phyloP scores from a whole-genome alignment of 1,140 invertebrate genomes.

The Homalodisca vitripennis region DNA sequence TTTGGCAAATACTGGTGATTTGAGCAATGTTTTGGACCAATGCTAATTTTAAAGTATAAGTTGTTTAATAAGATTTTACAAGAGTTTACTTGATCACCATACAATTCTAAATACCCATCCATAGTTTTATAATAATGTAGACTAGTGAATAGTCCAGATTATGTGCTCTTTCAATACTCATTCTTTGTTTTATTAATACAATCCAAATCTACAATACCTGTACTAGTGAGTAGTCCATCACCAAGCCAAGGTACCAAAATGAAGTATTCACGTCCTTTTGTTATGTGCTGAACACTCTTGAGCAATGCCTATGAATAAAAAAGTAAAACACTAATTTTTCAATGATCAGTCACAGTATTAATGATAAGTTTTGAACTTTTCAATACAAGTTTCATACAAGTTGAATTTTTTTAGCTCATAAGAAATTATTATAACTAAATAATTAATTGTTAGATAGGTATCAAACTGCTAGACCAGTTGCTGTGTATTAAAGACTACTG shows the following conservation, averaged over 20 bases:
- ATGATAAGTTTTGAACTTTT: no score
- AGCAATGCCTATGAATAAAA: background rate
- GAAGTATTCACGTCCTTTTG: slow-evolving; percentile 9
- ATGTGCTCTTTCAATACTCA: background rate
- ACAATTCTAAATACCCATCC: background rate
- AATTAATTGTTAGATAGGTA: no score
- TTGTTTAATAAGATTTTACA: background rate
- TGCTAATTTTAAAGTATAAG: background rate
- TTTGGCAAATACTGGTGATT: no score
- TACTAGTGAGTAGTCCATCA: slow-evolving; percentile 2
- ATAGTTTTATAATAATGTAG: background rate
- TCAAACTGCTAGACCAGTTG: no score
- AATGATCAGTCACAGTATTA: no score
- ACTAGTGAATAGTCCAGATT: background rate
- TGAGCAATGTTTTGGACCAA: background rate
- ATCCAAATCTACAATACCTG: background rate
- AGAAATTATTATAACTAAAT: no score
- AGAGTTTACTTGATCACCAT: background rate
- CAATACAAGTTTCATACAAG: no score
- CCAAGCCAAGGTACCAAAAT: background rate
- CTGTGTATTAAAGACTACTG: no score
- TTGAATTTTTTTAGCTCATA: no score
- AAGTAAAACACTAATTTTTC: background rate
- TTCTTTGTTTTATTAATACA: background rate
- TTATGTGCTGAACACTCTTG: slow-evolving; percentile 13